Percentiles rank a stretch among this genome's conserved stretches.
phyloP scores from a whole-genome alignment of 2,113 vertebrate species.

The Colaptes auratus region DNA sequence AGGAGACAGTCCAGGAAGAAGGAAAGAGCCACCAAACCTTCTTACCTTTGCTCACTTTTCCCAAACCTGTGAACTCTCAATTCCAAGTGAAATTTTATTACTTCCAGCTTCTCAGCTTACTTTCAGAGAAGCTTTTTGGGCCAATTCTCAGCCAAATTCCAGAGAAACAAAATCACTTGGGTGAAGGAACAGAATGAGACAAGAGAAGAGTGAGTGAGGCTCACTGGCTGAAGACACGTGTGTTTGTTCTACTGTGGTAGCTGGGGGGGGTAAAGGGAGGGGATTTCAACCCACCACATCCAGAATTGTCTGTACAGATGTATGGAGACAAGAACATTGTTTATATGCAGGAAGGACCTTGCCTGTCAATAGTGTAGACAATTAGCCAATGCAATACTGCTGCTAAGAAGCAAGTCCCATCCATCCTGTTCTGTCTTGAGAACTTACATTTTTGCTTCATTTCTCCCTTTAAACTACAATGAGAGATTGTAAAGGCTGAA shows the following conservation, averaged over 20 bases:
- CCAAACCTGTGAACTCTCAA: background rate
- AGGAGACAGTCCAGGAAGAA: background rate
- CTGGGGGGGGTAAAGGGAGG: too few relatives aligned
- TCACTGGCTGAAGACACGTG: background rate
- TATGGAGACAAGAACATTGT: background rate
- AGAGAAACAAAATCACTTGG: background rate
- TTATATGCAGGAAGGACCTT: background rate
- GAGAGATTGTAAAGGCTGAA: background rate
- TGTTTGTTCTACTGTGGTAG: background rate
- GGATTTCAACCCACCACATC: too few relatives aligned
- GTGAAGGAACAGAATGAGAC: background rate
- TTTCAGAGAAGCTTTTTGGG: background rate
- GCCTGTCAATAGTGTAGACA: background rate
- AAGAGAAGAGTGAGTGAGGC: rapidly evolving
- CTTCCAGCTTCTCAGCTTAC: background rate
- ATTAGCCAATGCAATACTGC: background rate
- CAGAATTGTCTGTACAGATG: background rate
- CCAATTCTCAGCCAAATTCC: background rate
- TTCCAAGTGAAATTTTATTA: background rate
- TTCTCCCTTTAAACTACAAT: background rate
- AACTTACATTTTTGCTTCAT: background rate
- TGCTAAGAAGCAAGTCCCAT: background rate
- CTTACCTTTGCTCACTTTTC: background rate
- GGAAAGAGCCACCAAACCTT: background rate
- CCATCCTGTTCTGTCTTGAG: background rate